phyloP scores from a whole-genome alignment of 2,113 vertebrate genomes.

The Dromiciops gliroides region DNA sequence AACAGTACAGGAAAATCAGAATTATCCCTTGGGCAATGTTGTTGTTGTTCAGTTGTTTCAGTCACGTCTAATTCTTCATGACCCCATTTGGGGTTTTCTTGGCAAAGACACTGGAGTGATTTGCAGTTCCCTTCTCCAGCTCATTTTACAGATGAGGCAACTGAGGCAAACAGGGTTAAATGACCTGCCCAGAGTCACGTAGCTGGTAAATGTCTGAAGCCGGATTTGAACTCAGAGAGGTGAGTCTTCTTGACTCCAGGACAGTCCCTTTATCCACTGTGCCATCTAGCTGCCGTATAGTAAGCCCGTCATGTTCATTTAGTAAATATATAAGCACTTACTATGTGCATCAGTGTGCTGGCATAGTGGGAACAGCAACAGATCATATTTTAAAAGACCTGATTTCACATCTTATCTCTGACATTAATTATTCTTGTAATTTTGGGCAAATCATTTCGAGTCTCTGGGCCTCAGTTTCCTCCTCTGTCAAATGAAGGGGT shows the following conservation, averaged over 20 bases:
- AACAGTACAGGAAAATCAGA: not conserved
- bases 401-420: not conserved
- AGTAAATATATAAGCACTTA: not conserved
- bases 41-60: not conserved
- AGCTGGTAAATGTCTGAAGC: not conserved
- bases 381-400: not conserved
- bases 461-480: not conserved
- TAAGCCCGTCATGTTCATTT: not conserved
- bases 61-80: not conserved
- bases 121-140: not conserved
- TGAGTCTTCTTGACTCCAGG: too few relatives aligned
- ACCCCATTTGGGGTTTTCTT: not conserved
- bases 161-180: not conserved
- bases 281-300: not conserved
- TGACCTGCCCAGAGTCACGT: not conserved
- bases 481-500: not conserved
- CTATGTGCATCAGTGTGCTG: not conserved
- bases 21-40: not conserved
- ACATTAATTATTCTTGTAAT: not conserved
- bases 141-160: not conserved
- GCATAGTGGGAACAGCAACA: not conserved
- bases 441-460: not conserved
- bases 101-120: not conserved
- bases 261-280: not conserved
- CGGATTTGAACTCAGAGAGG: not conserved